Conservation (phyloP, 2,888 invertebrate species). For the Dasysyrphus tricinctus region DNA sequence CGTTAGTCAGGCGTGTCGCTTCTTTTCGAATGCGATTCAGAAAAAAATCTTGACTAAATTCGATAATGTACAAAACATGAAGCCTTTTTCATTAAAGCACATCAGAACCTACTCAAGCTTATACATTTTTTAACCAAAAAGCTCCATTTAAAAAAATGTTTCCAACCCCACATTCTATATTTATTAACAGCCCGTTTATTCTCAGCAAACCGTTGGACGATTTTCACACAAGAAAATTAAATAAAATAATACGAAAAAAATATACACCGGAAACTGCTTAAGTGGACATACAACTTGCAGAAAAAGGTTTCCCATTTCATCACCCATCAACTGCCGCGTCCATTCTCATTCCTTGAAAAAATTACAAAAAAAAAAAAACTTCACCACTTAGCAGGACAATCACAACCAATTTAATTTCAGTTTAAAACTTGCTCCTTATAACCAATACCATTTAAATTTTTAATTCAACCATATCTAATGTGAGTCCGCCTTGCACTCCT, state of each 20-base stretch:
- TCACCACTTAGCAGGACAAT: conserved; percentile 72
- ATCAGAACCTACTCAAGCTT: no score
- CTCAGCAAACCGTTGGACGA: not conserved
- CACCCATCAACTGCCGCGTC: conserved; percentile 58
- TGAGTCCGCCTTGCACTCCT: conserved; percentile 40
- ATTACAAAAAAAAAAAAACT: conserved; percentile 42
- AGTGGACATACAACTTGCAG: conserved; percentile 66
- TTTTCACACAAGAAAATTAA: conserved; percentile 4
- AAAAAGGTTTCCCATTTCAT: conserved; percentile 70
- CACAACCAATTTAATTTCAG: conserved; percentile 73
- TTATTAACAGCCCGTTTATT: not conserved
- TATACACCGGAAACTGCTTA: conserved; percentile 55
- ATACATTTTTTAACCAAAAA: not conserved
- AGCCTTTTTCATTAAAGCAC: no score
- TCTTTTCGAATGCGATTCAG: no score
- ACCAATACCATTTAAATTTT: conserved; percentile 71
- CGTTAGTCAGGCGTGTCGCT: no score
- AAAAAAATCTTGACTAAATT: no score
- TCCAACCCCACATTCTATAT: not conserved
- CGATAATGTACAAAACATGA: no score
- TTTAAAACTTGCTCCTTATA: conserved; percentile 73
- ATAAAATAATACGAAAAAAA: conserved; percentile 16
- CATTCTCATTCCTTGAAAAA: not conserved
- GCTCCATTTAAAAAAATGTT: not conserved
- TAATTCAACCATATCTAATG: conserved; percentile 70